Evolutionary conservation across 2,888 invertebrate species (phyloP).

Genomic region (Chirona hameri): DNA sequence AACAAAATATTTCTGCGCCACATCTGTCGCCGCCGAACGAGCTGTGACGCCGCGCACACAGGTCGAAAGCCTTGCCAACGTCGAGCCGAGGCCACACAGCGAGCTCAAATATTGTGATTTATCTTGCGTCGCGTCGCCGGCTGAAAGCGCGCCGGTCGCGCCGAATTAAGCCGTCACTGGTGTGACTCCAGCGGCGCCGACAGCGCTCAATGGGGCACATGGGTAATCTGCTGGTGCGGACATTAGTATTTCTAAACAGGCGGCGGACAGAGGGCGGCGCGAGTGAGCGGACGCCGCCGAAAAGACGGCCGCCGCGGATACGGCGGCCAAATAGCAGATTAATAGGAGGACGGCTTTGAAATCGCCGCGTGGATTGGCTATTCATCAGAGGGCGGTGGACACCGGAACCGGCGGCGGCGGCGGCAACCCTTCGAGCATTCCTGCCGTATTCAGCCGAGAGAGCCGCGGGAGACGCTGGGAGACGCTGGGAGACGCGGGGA

Average conservation of each 20-base stretch:
- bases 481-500: background rate
- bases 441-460: background rate
- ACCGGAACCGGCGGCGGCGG: background rate
- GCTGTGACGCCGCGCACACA: constrained; percentile 1
- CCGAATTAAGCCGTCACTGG: constrained; percentile 1
- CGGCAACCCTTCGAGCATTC: background rate
- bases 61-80: background rate
- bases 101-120: constrained; percentile 26
- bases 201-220: constrained; percentile 1
- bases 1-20: background rate
- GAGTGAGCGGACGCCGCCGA: background rate
- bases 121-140: background rate
- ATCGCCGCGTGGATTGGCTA: background rate
- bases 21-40: constrained; percentile 7
- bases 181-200: background rate
- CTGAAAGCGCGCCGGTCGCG: background rate
- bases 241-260: constrained; percentile 25
- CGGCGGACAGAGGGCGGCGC: background rate
- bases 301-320: background rate
- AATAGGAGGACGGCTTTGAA: constrained; percentile 24
- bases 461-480: too few species aligned
- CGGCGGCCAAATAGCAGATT: constrained; percentile 2
- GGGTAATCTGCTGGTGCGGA: background rate
- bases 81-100: background rate
- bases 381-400: background rate